A percentile compares a stretch with the other conserved stretches of the same genome.
phyloP scores from a whole-genome alignment of 1,140 invertebrate species.

The Philotrypesis tridentata region DNA sequence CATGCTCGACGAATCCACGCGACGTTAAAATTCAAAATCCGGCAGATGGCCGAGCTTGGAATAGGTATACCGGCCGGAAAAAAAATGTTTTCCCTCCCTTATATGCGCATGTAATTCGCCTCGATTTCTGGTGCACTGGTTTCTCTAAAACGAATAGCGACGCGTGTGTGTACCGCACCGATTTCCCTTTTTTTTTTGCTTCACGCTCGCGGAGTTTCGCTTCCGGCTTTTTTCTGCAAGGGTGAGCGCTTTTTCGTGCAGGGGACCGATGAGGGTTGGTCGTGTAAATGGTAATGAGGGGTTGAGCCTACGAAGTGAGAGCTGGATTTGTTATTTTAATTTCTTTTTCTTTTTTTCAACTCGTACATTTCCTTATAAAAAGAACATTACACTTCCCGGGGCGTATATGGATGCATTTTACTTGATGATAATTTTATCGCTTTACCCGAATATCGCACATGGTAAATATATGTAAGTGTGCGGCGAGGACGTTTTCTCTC shows the following conservation, averaged over 20 bases:
- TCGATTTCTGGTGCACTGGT: background rate
- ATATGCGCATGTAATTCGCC: background rate
- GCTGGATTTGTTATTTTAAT: background rate
- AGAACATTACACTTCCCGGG: too few species aligned
- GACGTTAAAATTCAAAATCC: background rate
- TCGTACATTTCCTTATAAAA: too few species aligned
- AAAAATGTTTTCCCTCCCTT: background rate
- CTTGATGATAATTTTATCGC: too few species aligned
- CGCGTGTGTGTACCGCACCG: background rate
- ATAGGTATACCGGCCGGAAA: background rate
- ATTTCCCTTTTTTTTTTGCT: background rate
- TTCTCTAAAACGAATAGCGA: background rate
- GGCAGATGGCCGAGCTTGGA: background rate
- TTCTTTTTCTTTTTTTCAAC: background rate
- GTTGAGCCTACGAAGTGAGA: background rate
- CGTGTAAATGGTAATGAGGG: background rate
- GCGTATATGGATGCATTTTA: too few species aligned
- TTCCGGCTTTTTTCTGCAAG: slow-evolving; percentile 12
- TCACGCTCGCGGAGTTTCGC: background rate
- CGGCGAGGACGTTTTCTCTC: background rate
- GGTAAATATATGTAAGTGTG: too few species aligned
- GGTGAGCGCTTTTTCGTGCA: background rate
- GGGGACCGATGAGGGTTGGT: background rate
- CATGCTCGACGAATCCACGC: background rate
- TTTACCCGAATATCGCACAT: too few species aligned